Evolutionary conservation across 1,140 invertebrate genomes (phyloP).

Genomic region (Oreohelix idahoensis): DNA sequence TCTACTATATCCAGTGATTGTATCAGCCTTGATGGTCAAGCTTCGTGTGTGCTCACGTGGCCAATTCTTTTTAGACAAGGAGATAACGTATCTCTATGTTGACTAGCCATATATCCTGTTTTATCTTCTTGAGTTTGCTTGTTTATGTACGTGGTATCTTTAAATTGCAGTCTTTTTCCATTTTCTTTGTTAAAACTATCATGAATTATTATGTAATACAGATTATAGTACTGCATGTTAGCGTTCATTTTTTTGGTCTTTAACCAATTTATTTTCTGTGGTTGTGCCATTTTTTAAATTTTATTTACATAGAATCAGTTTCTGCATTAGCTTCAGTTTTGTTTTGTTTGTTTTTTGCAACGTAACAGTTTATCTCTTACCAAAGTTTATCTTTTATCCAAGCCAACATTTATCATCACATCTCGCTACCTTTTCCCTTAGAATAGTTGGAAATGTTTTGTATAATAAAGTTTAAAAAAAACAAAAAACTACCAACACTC

Average conservation of each 20-base stretch:
- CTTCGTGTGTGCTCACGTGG: neutral
- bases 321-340: neutral
- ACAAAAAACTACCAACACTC: too few relatives aligned
- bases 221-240: neutral
- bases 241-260: neutral
- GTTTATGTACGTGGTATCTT: neutral
- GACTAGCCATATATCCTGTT: neutral
- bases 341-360: neutral
- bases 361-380: neutral
- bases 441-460: neutral
- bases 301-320: neutral
- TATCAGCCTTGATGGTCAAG: neutral
- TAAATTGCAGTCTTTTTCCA: too few relatives aligned
- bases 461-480: too few relatives aligned
- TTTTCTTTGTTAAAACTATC: neutral
- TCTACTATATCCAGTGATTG: neutral
- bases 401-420: neutral
- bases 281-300: constrained; percentile 10
- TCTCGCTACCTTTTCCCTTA: neutral
- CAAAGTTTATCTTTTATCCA: constrained; percentile 4
- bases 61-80: constrained; percentile 14
- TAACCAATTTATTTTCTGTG: neutral
- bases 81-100: neutral
- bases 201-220: neutral
- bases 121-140: neutral